Evolutionary conservation across 2,113 vertebrate genomes (phyloP).

Genomic region (Ancistrus triradiatus): DNA sequence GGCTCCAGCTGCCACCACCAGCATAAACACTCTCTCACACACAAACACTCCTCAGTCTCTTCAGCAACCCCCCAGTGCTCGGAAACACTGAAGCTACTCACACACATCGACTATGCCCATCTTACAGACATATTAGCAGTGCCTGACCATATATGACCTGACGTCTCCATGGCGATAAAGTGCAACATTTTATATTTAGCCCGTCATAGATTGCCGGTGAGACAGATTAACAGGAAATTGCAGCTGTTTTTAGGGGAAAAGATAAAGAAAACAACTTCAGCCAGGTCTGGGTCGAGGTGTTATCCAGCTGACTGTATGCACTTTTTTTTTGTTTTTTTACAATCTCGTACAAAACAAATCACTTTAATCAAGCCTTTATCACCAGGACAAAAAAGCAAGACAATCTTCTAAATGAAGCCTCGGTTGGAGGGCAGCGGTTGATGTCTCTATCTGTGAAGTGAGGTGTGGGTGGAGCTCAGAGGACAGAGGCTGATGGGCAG

Average conservation of each 20-base stretch:
- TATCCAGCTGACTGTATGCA: slow-evolving; percentile 53
- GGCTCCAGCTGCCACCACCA: slow-evolving; percentile 45
- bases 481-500: neutral
- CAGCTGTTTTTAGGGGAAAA: slow-evolving; percentile 42
- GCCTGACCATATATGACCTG: slow-evolving; percentile 9
- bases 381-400: slow-evolving; percentile 20
- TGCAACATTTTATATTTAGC: slow-evolving; percentile 50
- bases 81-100: slow-evolving; percentile 5
- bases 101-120: slow-evolving; percentile 2
- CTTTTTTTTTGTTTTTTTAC: slow-evolving; percentile 64
- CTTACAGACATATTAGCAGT: neutral
- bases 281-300: slow-evolving; percentile 49
- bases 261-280: slow-evolving; percentile 50
- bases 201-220: slow-evolving; percentile 58
- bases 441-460: slow-evolving; percentile 27
- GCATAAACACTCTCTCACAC: slow-evolving; percentile 28
- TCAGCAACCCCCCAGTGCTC: neutral
- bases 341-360: slow-evolving; percentile 64
- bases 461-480: neutral
- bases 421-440: neutral
- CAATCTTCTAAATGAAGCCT: slow-evolving; percentile 19
- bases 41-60: slow-evolving; percentile 25
- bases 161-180: slow-evolving; percentile 42
- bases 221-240: slow-evolving; percentile 70
- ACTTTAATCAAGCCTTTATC: slow-evolving; percentile 59